phyloP scores from a whole-genome alignment of 2,113 vertebrate genomes.

The Anas platyrhynchos region DNA sequence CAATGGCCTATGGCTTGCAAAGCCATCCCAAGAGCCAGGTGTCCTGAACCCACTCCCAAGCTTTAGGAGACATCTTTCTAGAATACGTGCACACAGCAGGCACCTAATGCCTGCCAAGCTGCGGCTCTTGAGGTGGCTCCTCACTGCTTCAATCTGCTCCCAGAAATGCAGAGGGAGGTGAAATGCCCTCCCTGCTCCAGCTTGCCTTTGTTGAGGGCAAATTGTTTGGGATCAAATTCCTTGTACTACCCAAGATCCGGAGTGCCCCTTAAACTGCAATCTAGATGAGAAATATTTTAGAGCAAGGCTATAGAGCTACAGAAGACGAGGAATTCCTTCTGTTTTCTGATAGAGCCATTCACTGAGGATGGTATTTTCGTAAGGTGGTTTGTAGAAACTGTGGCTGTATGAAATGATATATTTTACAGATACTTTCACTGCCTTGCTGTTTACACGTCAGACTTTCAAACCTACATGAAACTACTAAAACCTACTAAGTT shows the following conservation, averaged over 20 bases:
- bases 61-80: rapidly evolving
- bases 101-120: background rate
- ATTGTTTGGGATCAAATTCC: too few species aligned
- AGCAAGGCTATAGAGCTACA: too few species aligned
- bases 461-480: background rate
- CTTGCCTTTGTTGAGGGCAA: background rate
- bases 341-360: background rate
- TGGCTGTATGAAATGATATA: background rate
- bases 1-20: rapidly evolving
- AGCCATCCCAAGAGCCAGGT: background rate
- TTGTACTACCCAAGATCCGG: too few species aligned
- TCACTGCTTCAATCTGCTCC: rapidly evolving
- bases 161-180: background rate
- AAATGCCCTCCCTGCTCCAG: background rate
- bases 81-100: rapidly evolving
- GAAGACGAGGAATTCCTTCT: background rate
- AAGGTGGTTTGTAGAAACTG: background rate
- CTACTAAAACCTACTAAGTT: background rate
- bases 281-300: too few species aligned
- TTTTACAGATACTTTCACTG: slow-evolving; percentile 12
- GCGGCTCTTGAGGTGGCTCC: background rate
- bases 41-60: background rate
- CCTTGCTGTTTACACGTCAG: background rate
- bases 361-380: background rate
- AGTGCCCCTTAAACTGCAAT: too few species aligned